Conservation (phyloP, 1,140 invertebrate genomes). For the Diploscapter pachys region DNA sequence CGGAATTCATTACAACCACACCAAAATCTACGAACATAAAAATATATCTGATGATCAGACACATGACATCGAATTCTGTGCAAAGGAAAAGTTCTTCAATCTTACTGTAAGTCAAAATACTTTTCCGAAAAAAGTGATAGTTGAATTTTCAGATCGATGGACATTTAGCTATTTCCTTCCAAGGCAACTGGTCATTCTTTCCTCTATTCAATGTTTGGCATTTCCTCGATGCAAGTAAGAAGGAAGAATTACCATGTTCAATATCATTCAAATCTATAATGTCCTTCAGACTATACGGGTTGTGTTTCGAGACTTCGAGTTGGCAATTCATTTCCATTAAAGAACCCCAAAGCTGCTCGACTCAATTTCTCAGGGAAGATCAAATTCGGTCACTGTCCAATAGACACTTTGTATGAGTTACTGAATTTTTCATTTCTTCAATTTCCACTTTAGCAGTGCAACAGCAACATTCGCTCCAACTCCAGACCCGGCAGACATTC, state of each 20-base stretch:
- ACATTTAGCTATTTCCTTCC: constrained; percentile 42
- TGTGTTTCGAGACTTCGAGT: constrained; percentile 35
- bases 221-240: constrained; percentile 26
- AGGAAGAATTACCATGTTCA: not conserved
- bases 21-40: constrained; percentile 38
- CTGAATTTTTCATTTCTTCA: too few relatives aligned
- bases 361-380: constrained; percentile 23
- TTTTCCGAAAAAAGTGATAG: too few relatives aligned
- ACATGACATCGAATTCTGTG: constrained; percentile 55
- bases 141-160: constrained; percentile 34
- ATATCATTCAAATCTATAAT: too few relatives aligned
- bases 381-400: constrained; percentile 34
- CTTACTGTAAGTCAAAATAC: not conserved
- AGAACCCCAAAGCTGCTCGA: constrained; percentile 28
- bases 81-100: constrained; percentile 29
- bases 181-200: constrained; percentile 56
- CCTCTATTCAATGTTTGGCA: constrained; percentile 45
- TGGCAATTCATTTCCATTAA: constrained; percentile 35
- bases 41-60: constrained; percentile 44
- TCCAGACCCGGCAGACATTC: not conserved
- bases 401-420: too few relatives aligned
- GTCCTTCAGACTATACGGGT: constrained; percentile 35
- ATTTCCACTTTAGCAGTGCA: not conserved
- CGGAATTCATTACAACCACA: constrained; percentile 54
- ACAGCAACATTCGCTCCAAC: constrained; percentile 15